Base-by-base conservation (phyloP, 2,113 vertebrate species). In the Sebastes schlegelii region DNA sequence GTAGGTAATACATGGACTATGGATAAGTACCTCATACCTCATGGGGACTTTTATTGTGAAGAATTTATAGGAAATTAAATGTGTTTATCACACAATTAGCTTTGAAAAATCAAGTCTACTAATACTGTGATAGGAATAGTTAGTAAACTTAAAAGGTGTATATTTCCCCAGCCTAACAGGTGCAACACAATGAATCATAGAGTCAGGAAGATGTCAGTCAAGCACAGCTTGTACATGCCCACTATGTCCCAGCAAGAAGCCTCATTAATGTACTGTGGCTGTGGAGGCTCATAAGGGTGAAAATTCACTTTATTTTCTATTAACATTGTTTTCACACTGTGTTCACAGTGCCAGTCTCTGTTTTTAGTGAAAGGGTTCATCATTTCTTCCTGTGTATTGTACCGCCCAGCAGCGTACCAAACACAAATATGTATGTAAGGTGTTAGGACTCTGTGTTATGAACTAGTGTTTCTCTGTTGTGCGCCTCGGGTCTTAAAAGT, bases 241-340 rank as follows among this genome's bases (percentile, higher is more conserved):
- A 7, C 34, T 17, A 16, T 13, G 26, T 62, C 26, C 60, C 34
- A 40, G 26, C 7, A 58, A 58, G 0, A 34, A 46, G 40, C 57
- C 49, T 17, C 17, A 45, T 65, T 26, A 55, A 45, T 12, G 4
- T 16, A 4, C 26, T 4, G 6, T 8, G 3, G 34, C 34, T 9
- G 34, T 21, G 40, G 19, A 71, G 34, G 34, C 21, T 48, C 21
- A 9, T 61, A 1, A 51, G 13, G 65, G 42, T 65, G 42, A 21
- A 62, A 21, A 65, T 43, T 65, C 42, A n/a, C 42, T 23, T 42
- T 4, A 14, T 40, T 57, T 42, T 11, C 34, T 9, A 13, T 71
- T 57, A 57, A 57, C 42, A 65, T 57, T 71, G 19, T 71, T 71
- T 71, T 42, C 51, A 67, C 48, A 4, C n/a, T 43, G 68, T 55